phyloP scores from a whole-genome alignment of 2,113 vertebrate species.

The Origma solitaria region DNA sequence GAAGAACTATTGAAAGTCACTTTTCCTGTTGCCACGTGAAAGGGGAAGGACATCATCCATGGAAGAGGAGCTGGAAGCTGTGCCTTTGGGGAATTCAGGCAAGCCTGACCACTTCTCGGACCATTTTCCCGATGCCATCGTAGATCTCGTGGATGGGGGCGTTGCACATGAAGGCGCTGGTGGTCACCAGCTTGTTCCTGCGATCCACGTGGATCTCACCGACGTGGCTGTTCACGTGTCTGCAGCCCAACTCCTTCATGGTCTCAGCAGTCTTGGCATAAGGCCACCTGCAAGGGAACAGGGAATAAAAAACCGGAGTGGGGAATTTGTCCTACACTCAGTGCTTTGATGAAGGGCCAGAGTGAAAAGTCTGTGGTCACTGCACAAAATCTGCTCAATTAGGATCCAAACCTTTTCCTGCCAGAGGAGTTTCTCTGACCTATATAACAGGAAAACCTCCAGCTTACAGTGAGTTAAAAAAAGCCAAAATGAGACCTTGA shows the following conservation, averaged over 20 bases:
- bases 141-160: neutral
- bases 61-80: rapidly evolving
- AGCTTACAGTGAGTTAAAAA: neutral
- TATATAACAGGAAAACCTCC: neutral
- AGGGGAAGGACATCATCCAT: rapidly evolving
- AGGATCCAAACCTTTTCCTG: neutral
- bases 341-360: rapidly evolving
- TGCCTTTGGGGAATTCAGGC: neutral
- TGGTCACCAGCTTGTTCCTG: neutral
- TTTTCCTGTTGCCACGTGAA: neutral
- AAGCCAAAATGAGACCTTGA: neutral
- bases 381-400: rapidly evolving
- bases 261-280: neutral
- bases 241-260: neutral
- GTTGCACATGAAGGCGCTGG: slow-evolving; percentile 13
- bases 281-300: neutral
- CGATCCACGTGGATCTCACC: neutral
- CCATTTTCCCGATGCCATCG: neutral
- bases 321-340: rapidly evolving
- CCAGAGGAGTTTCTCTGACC: neutral
- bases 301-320: neutral
- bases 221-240: neutral
- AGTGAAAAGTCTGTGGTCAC: neutral
- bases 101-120: neutral
- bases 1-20: rapidly evolving